phyloP scores from a whole-genome alignment of 2,113 vertebrate species.

The Litocranius walleri region DNA sequence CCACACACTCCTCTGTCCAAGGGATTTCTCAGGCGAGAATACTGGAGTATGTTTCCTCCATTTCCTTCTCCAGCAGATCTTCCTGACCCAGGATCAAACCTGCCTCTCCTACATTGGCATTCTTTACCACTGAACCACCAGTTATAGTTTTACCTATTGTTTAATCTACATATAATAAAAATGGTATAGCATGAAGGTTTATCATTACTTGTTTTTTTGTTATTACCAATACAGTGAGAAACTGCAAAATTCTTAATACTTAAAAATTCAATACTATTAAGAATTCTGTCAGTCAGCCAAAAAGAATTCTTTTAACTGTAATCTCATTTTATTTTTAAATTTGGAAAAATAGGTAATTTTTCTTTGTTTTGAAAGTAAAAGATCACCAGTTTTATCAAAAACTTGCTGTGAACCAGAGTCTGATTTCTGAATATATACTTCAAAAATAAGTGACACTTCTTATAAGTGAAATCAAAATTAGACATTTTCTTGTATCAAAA shows the following conservation, averaged over 20 bases:
- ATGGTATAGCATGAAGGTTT: neutral
- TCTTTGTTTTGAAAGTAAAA: neutral
- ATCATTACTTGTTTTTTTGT: neutral
- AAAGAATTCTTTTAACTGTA: neutral
- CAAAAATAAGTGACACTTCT: neutral
- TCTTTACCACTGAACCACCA: neutral
- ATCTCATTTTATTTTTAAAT: slow-evolving; percentile 30
- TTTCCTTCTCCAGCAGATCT: neutral
- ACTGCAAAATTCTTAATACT: neutral
- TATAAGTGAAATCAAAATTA: neutral
- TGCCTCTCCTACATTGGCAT: neutral
- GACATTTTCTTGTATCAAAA: neutral
- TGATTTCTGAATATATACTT: neutral
- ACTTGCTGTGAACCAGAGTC: neutral
- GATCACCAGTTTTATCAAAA: neutral
- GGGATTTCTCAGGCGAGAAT: neutral
- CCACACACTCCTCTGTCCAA: neutral
- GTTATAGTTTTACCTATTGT: neutral
- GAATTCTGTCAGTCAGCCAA: neutral
- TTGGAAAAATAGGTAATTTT: neutral
- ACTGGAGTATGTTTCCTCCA: neutral
- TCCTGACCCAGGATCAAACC: neutral
- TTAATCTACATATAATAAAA: neutral
- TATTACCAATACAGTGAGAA: neutral
- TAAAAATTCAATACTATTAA: neutral